Evolutionary conservation across 2,797 vertebrate genomes (phyloP).

Genomic region (Macropodus opercularis): DNA sequence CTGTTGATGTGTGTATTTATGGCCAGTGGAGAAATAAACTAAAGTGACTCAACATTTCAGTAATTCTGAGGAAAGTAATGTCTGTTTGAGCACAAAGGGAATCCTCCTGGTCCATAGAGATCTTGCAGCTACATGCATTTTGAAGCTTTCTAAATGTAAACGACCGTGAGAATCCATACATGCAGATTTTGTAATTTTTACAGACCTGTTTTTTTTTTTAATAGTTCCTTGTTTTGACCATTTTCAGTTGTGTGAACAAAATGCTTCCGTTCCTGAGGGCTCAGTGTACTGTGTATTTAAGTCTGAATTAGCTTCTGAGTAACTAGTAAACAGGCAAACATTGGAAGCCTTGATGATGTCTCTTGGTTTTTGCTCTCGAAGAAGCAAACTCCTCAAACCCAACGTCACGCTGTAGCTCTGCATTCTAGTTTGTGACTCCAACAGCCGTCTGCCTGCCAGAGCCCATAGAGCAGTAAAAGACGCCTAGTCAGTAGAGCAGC

Average conservation of each 20-base stretch:
- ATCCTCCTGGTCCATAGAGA: neutral
- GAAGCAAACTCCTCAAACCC: conserved; percentile 27
- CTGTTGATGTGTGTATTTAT: conserved; percentile 2
- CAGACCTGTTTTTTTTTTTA: conserved; percentile 15
- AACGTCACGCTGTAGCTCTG: conserved; percentile 20
- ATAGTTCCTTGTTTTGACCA: neutral
- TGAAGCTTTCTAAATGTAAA: conserved; percentile 27
- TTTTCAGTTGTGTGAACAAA: conserved; percentile 17
- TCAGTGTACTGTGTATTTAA: conserved; percentile 40
- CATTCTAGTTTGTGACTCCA: conserved; percentile 19
- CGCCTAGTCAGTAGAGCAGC: conserved; percentile 59
- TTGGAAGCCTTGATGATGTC: conserved; percentile 26
- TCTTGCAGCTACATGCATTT: conserved; percentile 43
- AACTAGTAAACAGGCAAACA: conserved; percentile 40
- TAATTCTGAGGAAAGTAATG: conserved; percentile 15
- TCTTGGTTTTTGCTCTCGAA: conserved; percentile 37
- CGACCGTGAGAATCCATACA: conserved; percentile 30
- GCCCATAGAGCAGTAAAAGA: conserved; percentile 36
- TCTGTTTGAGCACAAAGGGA: neutral
- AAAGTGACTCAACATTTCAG: conserved; percentile 14
- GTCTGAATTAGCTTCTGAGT: conserved; percentile 42
- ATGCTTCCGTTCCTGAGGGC: conserved; percentile 59
- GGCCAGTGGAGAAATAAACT: conserved; percentile 5
- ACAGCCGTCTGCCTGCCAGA: conserved; percentile 18
- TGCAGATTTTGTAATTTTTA: conserved; percentile 43